These are phyloP conservation scores for Molossus alvarezi DNA, from an alignment of 2,797 vertebrate genomes.

Conservation along the genomic window DNA sequence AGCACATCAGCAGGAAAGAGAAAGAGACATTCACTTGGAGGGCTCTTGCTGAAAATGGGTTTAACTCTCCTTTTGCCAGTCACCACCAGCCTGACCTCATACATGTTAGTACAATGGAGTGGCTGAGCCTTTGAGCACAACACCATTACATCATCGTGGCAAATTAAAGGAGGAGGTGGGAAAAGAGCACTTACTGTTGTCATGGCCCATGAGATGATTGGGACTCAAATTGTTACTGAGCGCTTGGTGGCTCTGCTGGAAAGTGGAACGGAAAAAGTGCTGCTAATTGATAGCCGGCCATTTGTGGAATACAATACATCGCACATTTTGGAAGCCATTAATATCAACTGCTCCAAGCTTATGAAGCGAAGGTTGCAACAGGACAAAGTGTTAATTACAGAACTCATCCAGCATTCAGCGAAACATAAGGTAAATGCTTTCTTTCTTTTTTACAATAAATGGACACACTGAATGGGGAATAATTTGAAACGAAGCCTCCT, in stretches of 20 bases:
- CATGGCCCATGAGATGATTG: slow-evolving; percentile 90
- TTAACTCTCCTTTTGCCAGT: slow-evolving; percentile 90
- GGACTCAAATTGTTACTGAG: slow-evolving; percentile 92
- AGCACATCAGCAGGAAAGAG: slow-evolving; percentile 85
- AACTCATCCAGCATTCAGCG: slow-evolving; percentile 97
- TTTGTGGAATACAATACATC: slow-evolving; percentile 97
- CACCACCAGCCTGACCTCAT: slow-evolving; percentile 94
- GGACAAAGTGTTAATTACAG: slow-evolving; percentile 96
- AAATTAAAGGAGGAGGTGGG: slow-evolving; percentile 89
- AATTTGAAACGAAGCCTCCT: slow-evolving; percentile 28
- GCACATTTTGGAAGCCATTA: slow-evolving; percentile 97
- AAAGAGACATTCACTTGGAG: slow-evolving; percentile 88
- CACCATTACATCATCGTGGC: slow-evolving; percentile 91
- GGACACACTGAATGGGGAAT: not conserved
- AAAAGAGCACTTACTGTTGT: slow-evolving; percentile 88
- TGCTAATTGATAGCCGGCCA: slow-evolving; percentile 97
- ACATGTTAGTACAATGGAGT: slow-evolving; percentile 91
- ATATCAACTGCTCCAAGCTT: slow-evolving; percentile 98
- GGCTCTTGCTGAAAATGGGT: slow-evolving; percentile 89
- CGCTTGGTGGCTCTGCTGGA: slow-evolving; percentile 96
- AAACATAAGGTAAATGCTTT: slow-evolving; percentile 94
- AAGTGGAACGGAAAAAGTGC: slow-evolving; percentile 94
- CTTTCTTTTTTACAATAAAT: slow-evolving; percentile 42
- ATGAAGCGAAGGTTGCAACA: slow-evolving; percentile 98
- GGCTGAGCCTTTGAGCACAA: slow-evolving; percentile 93